phyloP scores from a whole-genome alignment of 2,113 vertebrate species.

The Sebastes schlegelii region DNA sequence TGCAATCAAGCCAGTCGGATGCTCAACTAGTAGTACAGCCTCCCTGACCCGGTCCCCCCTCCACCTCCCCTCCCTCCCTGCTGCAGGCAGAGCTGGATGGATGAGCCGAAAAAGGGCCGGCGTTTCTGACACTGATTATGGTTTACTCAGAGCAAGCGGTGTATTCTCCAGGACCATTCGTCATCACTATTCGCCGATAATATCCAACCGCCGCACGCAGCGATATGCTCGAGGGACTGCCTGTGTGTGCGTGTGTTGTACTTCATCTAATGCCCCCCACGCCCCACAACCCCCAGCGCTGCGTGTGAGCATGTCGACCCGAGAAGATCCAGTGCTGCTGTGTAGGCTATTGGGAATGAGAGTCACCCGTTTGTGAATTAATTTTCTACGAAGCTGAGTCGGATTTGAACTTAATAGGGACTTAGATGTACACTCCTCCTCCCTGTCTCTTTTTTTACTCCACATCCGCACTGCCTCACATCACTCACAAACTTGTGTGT shows the following conservation, averaged over 20 bases:
- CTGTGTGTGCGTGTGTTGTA: slow-evolving; percentile 39
- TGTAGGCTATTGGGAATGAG: slow-evolving; percentile 25
- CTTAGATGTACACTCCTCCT: slow-evolving; percentile 55
- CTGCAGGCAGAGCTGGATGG: slow-evolving; percentile 20
- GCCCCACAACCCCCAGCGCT: background rate
- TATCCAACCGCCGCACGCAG: slow-evolving; percentile 59
- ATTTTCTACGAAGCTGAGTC: slow-evolving; percentile 63
- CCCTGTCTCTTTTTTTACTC: slow-evolving; percentile 42
- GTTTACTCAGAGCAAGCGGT: slow-evolving; percentile 64
- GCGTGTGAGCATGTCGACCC: slow-evolving; percentile 21
- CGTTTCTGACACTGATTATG: slow-evolving; percentile 54
- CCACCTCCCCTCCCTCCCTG: background rate
- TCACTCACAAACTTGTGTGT: slow-evolving; percentile 50
- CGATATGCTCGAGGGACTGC: slow-evolving; percentile 31
- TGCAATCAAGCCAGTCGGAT: slow-evolving; percentile 10
- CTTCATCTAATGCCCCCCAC: slow-evolving; percentile 34
- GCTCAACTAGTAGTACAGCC: background rate
- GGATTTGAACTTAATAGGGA: slow-evolving; percentile 61
- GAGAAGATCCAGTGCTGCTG: slow-evolving; percentile 29
- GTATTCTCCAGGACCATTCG: slow-evolving; percentile 34
- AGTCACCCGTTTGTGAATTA: slow-evolving; percentile 50
- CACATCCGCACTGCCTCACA: slow-evolving; percentile 38
- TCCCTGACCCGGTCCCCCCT: background rate
- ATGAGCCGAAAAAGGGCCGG: slow-evolving; percentile 17
- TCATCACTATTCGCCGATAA: slow-evolving; percentile 55